Evolutionary conservation across 2,113 vertebrate species (phyloP).

Genomic region (Dicentrarchus labrax): DNA sequence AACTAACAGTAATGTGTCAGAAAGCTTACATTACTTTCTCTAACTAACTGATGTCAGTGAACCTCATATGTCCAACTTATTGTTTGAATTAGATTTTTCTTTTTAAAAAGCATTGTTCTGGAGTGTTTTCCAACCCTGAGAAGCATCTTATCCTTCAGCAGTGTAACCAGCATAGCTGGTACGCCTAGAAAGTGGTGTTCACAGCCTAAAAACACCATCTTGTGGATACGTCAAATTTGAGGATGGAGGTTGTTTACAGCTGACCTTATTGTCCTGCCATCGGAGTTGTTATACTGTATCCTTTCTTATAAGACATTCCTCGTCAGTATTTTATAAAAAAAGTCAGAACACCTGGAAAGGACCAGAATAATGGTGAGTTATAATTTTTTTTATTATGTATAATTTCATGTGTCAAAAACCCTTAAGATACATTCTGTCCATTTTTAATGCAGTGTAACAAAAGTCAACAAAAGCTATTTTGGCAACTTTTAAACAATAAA

Average conservation of each 20-base stretch:
- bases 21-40: too few species aligned
- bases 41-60: too few species aligned
- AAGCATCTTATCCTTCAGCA: too few species aligned
- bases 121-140: too few species aligned
- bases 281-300: not conserved
- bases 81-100: not conserved
- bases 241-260: not conserved
- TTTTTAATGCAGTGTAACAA: not conserved
- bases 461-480: not conserved
- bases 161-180: constrained; percentile 9
- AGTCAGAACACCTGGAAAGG: not conserved
- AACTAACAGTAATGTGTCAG: not conserved
- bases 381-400: not conserved
- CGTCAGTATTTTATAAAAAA: not conserved
- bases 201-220: not conserved
- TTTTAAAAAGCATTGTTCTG: not conserved
- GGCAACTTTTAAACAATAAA: not conserved
- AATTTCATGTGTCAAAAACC: not conserved
- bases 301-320: not conserved
- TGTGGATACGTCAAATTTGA: not conserved
- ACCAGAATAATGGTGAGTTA: not conserved
- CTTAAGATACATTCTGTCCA: not conserved
- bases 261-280: not conserved
- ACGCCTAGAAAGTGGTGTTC: not conserved
- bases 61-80: too few species aligned